phyloP scores from a whole-genome alignment of 1,140 invertebrate genomes.

The Bombus sibiricus region DNA sequence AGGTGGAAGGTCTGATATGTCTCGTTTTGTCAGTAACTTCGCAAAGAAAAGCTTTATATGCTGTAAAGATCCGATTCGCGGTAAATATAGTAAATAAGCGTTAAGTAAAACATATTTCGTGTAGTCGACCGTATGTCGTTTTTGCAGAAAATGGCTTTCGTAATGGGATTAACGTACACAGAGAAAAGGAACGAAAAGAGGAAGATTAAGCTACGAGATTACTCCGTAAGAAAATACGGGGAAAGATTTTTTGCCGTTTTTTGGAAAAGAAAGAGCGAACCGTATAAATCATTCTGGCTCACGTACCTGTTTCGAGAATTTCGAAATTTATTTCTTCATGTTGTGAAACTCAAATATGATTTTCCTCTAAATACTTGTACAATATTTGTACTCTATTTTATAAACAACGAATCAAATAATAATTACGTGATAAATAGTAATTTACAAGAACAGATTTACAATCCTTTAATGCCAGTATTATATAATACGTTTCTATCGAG shows the following conservation, averaged over 20 bases:
- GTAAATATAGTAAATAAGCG: neutral
- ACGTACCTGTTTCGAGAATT: neutral
- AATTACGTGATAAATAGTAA: too few relatives aligned
- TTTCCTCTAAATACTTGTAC: neutral
- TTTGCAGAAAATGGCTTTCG: constrained; percentile 32
- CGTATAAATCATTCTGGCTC: constrained; percentile 44
- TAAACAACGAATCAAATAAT: neutral
- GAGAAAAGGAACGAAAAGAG: neutral
- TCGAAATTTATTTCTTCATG: neutral
- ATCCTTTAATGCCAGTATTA: too few relatives aligned
- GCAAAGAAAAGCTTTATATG: too few relatives aligned
- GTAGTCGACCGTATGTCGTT: constrained; percentile 12
- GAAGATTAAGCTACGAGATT: constrained; percentile 55
- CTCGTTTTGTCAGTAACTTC: too few relatives aligned
- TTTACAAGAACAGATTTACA: too few relatives aligned
- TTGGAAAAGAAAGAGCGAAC: neutral
- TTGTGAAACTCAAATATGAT: neutral
- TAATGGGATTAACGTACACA: constrained; percentile 43
- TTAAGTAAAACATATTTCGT: constrained; percentile 19
- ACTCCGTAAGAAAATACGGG: constrained; percentile 49
- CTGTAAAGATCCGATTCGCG: neutral
- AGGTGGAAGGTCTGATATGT: too few relatives aligned
- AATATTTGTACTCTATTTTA: neutral
- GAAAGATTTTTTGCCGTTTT: constrained; percentile 50
- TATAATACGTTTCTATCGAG: too few relatives aligned